Conservation (phyloP, 2,113 vertebrate species). For the Gymnarchus niloticus region DNA sequence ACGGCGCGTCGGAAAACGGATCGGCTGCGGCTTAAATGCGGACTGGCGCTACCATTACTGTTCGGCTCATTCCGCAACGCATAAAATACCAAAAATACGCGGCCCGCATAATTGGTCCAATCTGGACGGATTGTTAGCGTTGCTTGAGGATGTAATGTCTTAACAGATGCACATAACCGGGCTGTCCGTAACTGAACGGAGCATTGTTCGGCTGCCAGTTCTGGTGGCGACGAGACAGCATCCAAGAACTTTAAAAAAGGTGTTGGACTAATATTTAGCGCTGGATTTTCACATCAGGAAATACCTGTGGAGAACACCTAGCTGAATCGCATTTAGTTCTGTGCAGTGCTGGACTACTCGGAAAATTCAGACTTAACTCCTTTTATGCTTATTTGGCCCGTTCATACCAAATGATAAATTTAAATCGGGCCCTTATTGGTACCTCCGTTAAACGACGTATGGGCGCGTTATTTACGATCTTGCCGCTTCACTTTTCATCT, state of each 20-base stretch:
- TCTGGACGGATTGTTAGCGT: background rate
- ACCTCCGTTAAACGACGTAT: constrained; percentile 38
- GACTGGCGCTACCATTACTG: background rate
- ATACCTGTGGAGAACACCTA: constrained; percentile 52
- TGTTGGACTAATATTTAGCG: constrained; percentile 48
- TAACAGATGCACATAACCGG: background rate
- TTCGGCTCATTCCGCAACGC: background rate
- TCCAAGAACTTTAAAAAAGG: constrained; percentile 45
- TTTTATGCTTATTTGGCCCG: constrained; percentile 27
- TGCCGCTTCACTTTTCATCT: constrained; percentile 51
- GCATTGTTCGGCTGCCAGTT: constrained; percentile 28
- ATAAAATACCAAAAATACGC: background rate
- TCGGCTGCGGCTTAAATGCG: background rate
- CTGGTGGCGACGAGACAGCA: constrained; percentile 37
- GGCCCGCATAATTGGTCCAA: background rate
- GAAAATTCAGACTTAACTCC: constrained; percentile 33
- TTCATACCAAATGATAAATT: constrained; percentile 19
- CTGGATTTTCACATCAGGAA: constrained; percentile 57
- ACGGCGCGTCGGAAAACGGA: background rate
- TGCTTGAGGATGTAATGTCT: background rate
- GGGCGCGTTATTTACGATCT: constrained; percentile 47
- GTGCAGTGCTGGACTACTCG: constrained; percentile 37
- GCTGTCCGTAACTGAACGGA: constrained; percentile 44
- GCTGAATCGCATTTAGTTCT: constrained; percentile 42
- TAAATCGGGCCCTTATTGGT: constrained; percentile 27